Percentiles rank a stretch among this genome's conserved stretches.
These are phyloP conservation scores for Agrotis exclamationis DNA, from an alignment of 2,888 invertebrate species.

Conservation along the genomic window DNA sequence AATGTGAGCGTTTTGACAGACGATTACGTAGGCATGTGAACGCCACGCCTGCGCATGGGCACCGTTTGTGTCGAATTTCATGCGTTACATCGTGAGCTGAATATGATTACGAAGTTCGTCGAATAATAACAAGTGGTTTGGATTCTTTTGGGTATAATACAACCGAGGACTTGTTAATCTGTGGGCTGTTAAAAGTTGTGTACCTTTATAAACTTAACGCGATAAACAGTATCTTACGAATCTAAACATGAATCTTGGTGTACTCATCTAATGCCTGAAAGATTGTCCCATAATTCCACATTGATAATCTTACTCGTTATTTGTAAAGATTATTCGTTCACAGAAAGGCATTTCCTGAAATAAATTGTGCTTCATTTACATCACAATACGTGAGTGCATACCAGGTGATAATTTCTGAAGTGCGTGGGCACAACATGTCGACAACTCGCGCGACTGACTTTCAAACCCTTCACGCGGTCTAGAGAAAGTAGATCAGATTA, in stretches of 20 bases:
- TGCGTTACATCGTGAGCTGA: constrained; percentile 60
- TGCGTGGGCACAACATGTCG: constrained; percentile 59
- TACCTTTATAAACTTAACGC: background rate
- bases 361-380: constrained; percentile 44
- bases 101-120: constrained; percentile 53
- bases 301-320: background rate
- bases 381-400: constrained; percentile 33
- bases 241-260: background rate
- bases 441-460: constrained; percentile 46
- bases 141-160: constrained; percentile 19
- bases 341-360: constrained; percentile 25
- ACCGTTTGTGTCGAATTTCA: constrained; percentile 43
- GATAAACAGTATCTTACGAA: background rate
- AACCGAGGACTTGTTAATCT: background rate
- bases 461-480: constrained; percentile 51
- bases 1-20: constrained; percentile 74
- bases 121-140: constrained; percentile 36
- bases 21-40: constrained; percentile 65
- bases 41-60: constrained; percentile 46
- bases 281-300: background rate
- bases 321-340: background rate
- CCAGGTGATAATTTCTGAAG: constrained; percentile 49
- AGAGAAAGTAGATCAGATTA: constrained; percentile 61
- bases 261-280: background rate
- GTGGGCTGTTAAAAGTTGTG: background rate